These are phyloP conservation scores for Sebastes hubbsi DNA, from an alignment of 2,797 vertebrate species.

Conservation along the genomic window DNA sequence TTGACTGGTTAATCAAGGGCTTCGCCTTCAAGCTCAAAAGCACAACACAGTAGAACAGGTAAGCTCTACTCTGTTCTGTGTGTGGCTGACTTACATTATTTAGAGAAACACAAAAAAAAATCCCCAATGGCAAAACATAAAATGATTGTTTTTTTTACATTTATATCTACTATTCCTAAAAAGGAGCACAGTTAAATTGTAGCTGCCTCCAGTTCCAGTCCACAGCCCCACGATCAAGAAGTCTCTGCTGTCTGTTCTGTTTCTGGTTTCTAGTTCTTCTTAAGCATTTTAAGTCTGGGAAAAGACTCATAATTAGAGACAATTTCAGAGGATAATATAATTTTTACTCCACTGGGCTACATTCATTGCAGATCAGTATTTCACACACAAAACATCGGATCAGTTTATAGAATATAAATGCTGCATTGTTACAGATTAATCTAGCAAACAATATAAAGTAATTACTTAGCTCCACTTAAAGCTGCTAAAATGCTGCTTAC, in stretches of 20 bases:
- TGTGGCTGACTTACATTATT: no score
- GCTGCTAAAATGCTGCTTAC: background rate
- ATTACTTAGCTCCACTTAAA: background rate
- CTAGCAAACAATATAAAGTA: background rate
- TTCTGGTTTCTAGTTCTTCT: background rate
- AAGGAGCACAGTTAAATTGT: background rate
- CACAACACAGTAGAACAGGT: background rate
- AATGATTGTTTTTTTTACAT: background rate
- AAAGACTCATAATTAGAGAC: background rate
- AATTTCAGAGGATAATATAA: background rate
- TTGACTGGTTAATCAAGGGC: background rate
- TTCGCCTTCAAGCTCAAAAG: background rate
- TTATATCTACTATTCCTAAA: background rate
- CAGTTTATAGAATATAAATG: background rate
- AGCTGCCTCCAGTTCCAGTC: background rate
- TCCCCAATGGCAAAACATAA: background rate
- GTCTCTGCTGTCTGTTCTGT: background rate
- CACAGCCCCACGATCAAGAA: background rate
- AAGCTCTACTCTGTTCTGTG: background rate
- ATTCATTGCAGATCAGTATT: no score
- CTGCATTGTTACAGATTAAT: background rate
- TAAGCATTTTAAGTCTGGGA: fast-evolving
- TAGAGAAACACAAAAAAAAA: no score
- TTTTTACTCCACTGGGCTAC: background rate
- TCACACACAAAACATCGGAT: background rate